A percentile compares a stretch with the other conserved stretches of the same genome.
Evolutionary conservation across 2,797 vertebrate species (phyloP).

Genomic region (Carcharodon carcharias): DNA sequence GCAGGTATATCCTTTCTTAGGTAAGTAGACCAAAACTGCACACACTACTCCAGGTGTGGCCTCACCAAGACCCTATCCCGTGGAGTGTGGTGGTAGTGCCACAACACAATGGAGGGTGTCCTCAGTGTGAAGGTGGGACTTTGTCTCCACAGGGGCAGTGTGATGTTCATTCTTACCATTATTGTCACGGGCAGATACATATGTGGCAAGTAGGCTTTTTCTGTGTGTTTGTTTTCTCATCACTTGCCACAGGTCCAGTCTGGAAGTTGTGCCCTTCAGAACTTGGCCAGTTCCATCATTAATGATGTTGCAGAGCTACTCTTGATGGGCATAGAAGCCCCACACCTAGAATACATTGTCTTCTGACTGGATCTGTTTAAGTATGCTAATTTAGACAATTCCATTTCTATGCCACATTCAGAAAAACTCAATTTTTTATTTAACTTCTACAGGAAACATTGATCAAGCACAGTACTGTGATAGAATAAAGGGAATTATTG

Average conservation of each 20-base stretch:
- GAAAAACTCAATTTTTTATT: conserved; percentile 31
- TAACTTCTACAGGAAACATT: conserved; percentile 75
- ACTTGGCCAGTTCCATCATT: background rate
- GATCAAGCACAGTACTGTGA: conserved; percentile 98
- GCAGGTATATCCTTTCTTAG: too few species aligned
- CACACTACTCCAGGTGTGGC: too few species aligned
- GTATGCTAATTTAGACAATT: conserved; percentile 12
- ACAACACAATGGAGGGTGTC: background rate
- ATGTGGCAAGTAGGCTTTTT: background rate
- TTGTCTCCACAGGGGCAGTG: background rate
- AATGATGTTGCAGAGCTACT: too few species aligned
- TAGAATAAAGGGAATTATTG: conserved; percentile 98
- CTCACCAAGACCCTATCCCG: background rate
- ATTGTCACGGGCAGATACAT: background rate
- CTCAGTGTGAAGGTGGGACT: background rate
- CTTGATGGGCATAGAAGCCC: background rate
- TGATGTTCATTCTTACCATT: background rate
- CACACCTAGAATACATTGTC: background rate
- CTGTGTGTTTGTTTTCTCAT: background rate
- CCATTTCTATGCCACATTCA: conserved; percentile 37
- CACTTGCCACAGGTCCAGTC: background rate
- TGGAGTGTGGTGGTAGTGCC: background rate
- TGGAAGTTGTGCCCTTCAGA: background rate
- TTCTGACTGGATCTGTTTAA: background rate
- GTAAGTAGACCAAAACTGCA: too few species aligned